Conservation (phyloP, 2,113 vertebrate species). For the Tilapia sparmanii region DNA sequence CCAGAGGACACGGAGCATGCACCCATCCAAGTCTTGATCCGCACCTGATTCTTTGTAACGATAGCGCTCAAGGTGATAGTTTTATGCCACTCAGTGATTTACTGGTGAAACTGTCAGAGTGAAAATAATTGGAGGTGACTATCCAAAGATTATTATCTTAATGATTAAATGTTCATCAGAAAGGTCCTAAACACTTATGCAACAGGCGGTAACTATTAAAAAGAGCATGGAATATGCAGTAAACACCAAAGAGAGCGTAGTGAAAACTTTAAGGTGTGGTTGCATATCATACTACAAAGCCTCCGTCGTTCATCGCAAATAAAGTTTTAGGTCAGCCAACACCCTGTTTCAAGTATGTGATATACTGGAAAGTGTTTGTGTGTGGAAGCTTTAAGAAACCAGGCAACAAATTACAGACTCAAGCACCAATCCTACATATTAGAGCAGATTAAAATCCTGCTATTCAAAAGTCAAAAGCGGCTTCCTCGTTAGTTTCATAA, state of each 20-base stretch:
- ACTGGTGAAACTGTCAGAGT: background rate
- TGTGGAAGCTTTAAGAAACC: background rate
- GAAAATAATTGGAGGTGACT: background rate
- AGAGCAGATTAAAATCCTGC: background rate
- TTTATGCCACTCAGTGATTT: background rate
- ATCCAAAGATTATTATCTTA: background rate
- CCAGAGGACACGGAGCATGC: background rate
- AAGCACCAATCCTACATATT: background rate
- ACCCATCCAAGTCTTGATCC: background rate
- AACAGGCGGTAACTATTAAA: background rate
- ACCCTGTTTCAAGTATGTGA: conserved; percentile 20
- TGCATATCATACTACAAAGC: background rate
- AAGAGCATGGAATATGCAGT: background rate
- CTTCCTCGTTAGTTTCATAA: background rate
- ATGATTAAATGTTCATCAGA: background rate
- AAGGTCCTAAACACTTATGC: background rate
- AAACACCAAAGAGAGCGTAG: background rate
- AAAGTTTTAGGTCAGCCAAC: conserved; percentile 16
- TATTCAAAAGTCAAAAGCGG: background rate
- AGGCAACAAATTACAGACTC: background rate
- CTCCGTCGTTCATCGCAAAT: conserved; percentile 15
- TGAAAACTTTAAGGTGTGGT: conserved; percentile 47
- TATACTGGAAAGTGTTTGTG: background rate
- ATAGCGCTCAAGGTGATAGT: background rate
- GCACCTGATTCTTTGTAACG: background rate